Evolutionary conservation across 2,888 invertebrate species (phyloP), one percentile per base, ranked within the genome.

Genomic region (Xestia c-nigrum): DNA sequence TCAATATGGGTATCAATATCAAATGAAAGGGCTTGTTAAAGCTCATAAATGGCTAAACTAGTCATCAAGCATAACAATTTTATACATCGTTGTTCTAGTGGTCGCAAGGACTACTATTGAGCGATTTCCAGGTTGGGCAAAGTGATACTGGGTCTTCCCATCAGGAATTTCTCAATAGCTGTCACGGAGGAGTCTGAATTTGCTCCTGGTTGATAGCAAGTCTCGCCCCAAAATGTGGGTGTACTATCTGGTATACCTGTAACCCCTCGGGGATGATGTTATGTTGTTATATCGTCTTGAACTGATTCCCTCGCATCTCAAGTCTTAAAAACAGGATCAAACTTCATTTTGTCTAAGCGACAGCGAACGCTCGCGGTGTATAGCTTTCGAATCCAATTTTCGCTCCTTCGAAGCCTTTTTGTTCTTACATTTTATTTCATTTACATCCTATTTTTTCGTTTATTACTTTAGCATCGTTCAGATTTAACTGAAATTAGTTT

Each of bases 341-440:
- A 94, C 92, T 92, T 92, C 91, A 90, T 94, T 94, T 92, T 86
- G 88, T 89, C 89, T 89, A 89, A 87, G 90, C 90, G 91, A 86
- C 88, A 86, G 86, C 85, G 88, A 90, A 87, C 90, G 91, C 91
- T 89, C 89, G 90, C 89, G 89, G 90, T 91, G 89, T 92, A 94
- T 94, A 92, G 92, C 91, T 90, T 92, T 92, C 85, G 87, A 92
- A 94, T 94, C 92, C 91, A 94, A 94, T 94, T 94, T 93, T 91
- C 91, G 89, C 87, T 87, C 81, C 87, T 80, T 76, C 83, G 76
- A 84, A 86, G 83, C 83, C 79, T 84, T 88, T 89, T 89, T 84
- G 77, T 85, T 88, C 84, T 85, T 84, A 74, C 64, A 83, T 89
- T 84, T 84, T 84, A 80, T 87, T 77, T 71, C 78, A 86, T 85